Evolutionary conservation across 2,797 vertebrate genomes (phyloP), one percentile per base, ranked within the genome.

Genomic region (Decapterus maruadsi): DNA sequence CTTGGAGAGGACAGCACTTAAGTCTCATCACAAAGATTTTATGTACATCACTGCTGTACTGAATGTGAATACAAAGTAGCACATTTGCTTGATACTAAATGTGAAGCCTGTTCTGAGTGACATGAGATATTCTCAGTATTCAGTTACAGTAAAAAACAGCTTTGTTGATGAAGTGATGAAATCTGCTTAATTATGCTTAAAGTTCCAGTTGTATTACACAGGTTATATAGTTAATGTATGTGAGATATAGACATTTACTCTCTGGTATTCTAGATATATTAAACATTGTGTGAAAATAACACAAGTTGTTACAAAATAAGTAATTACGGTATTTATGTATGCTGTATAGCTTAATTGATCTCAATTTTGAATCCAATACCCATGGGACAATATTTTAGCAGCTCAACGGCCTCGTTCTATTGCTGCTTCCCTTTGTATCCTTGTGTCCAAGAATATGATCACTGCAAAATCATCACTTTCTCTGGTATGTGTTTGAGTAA

Each of bases 361-460:
- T 55, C 6, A 45, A 56, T 22, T 50, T 12, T 38, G 0, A 50
- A n/a, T 53, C 36, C 4, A 56, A 1, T n/a, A 20, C 48, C 56
- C 17, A 16, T n/a, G n/a, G 11, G 17, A 38, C 8, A 38, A 19
- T 40, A 13, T 26, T 50, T 64, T 1, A 51, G 12, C 55, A 56
- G 16, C 26, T 26, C 26, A 26, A 26, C 26, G 3, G 26, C 26
- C 26, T 26, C 26, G 26, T 26, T 26, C 26, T 3, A 38, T 1
- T 38, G 36, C 36, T 38, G 26, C 36, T 38, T 38, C 36, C 36
- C 36, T 38, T 38, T 38, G 36, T 9, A 38, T 17, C 20, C 69
- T 62, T 74, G 60, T 62, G 8, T 68, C 17, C 8, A 58, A 74
- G 22, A 66, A 67, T 76, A 43, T 26, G 3, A 1, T 1, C 26